Conservation (phyloP, 2,797 vertebrate genomes). For the Spinus pinus region DNA sequence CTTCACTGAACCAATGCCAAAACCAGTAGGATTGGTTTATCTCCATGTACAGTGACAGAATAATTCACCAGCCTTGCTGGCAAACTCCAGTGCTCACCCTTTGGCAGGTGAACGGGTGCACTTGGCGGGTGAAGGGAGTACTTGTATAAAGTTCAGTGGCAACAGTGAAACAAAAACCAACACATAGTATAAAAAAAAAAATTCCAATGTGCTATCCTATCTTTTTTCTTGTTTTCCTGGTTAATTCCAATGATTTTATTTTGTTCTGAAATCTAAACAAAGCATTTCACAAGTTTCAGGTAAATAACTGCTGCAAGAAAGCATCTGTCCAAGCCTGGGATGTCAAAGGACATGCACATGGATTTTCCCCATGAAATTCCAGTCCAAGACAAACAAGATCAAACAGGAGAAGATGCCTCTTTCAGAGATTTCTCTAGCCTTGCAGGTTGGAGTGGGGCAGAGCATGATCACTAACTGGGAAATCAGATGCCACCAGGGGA, state of each 20-base stretch:
- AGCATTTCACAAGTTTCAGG: not conserved
- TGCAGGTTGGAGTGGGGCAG: not conserved
- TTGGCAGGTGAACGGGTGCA: not conserved
- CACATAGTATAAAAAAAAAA: not conserved
- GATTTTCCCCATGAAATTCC: not conserved
- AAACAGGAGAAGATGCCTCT: not conserved
- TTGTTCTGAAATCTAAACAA: not conserved
- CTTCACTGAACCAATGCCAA: not conserved
- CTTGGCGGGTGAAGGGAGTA: not conserved
- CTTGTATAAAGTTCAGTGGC: not conserved
- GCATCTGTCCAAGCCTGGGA: not conserved
- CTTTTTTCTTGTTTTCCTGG: accelerated
- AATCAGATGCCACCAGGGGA: not conserved
- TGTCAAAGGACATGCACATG: not conserved
- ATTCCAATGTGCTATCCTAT: not conserved
- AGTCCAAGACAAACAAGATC: not conserved
- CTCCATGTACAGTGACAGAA: not conserved
- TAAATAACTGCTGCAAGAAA: not conserved
- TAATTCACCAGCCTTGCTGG: not conserved
- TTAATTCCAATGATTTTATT: not conserved
- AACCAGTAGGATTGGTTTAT: not conserved
- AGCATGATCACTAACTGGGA: not conserved
- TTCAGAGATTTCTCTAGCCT: not conserved
- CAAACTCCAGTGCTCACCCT: not conserved
- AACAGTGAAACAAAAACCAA: not conserved